phyloP scores from a whole-genome alignment of 2,113 vertebrate species.

The Ramphastos sulfuratus region DNA sequence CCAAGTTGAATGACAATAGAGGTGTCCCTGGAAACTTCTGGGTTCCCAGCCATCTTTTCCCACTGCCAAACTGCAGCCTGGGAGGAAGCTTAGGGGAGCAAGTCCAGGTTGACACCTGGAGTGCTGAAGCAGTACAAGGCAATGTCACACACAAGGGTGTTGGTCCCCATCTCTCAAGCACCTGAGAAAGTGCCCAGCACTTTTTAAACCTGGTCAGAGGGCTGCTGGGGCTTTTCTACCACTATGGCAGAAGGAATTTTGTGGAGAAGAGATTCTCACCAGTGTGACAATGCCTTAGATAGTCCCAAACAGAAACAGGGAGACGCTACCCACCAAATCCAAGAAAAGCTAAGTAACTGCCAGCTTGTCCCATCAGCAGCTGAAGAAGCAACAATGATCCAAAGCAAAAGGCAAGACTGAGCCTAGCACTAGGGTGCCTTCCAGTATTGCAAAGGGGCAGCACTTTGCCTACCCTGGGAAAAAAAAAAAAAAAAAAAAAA shows the following conservation, averaged over 20 bases:
- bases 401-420: background rate
- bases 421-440: background rate
- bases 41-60: background rate
- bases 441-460: background rate
- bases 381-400: background rate
- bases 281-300: background rate
- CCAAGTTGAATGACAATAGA: background rate
- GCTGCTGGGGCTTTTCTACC: background rate
- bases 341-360: background rate
- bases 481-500: background rate
- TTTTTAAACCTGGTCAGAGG: background rate
- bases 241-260: background rate
- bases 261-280: background rate
- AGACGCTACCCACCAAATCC: background rate
- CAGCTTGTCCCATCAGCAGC: background rate
- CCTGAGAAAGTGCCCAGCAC: background rate
- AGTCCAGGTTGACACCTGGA: background rate
- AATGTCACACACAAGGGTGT: background rate
- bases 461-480: background rate
- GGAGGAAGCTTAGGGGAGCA: background rate
- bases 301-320: background rate
- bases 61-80: background rate
- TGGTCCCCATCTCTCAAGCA: background rate
- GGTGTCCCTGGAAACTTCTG: background rate
- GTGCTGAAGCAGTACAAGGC: background rate